These are phyloP conservation scores for Caerostris extrusa DNA, from an alignment of 1,140 invertebrate species.

Conservation along the genomic window DNA sequence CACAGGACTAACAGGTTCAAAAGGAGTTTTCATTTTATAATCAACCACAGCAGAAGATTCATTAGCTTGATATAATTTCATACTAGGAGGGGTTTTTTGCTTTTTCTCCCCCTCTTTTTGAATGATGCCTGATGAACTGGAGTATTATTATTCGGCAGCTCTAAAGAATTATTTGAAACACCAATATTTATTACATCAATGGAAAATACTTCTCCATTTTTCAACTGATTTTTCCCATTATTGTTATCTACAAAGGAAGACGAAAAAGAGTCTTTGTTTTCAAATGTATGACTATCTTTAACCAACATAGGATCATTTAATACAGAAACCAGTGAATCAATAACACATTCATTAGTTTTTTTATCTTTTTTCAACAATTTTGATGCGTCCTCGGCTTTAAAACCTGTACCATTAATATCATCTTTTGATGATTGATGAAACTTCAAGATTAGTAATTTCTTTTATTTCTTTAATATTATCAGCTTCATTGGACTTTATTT, in stretches of 20 bases:
- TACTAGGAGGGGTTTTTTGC: neutral
- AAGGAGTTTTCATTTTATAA: neutral
- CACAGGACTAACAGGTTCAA: neutral
- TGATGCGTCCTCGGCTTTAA: neutral
- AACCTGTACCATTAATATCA: neutral
- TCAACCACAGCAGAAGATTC: neutral
- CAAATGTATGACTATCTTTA: neutral
- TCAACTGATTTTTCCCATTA: neutral
- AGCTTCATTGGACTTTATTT: neutral
- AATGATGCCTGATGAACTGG: neutral
- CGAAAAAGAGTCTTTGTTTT: neutral
- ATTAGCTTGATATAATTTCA: neutral
- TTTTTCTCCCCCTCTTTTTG: constrained; percentile 55
- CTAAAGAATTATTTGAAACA: too few species aligned
- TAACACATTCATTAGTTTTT: neutral
- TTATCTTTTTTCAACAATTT: neutral
- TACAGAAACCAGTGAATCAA: too few species aligned
- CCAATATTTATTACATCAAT: neutral
- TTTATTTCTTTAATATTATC: neutral
- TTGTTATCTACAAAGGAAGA: neutral
- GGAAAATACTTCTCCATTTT: neutral
- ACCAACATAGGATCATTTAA: neutral
- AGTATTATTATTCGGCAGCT: neutral
- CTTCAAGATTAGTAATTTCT: neutral
- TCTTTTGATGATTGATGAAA: too few species aligned